Percentiles rank a stretch among this genome's conserved stretches.
These are phyloP conservation scores for Blastomussa wellsi DNA, from an alignment of 92 coral and sea anemone genomes.

Conservation along the genomic window DNA sequence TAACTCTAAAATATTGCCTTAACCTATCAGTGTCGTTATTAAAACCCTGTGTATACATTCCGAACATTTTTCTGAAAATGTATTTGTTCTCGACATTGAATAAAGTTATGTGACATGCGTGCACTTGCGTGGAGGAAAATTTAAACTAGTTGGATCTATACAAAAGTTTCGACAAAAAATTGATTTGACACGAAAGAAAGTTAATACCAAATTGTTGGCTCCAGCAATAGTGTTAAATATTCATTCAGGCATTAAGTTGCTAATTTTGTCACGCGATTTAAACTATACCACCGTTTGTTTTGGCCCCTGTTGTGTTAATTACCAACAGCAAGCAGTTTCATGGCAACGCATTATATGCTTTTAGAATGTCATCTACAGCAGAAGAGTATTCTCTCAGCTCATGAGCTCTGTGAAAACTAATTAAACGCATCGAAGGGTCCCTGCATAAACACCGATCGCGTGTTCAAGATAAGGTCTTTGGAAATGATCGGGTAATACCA, in stretches of 20 bases:
- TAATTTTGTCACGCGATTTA: constrained; percentile 33
- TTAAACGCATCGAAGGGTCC: neutral
- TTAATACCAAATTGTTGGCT: neutral
- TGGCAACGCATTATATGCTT: neutral
- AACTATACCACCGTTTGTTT: neutral
- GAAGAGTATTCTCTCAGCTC: neutral
- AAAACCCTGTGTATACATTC: constrained; percentile 17
- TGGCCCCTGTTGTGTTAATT: neutral
- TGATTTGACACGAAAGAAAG: neutral
- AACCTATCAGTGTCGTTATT: neutral
- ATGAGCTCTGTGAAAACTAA: neutral
- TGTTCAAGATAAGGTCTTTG: neutral
- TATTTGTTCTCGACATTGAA: neutral
- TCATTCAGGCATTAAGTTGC: neutral
- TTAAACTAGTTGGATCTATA: neutral
- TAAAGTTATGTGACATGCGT: neutral
- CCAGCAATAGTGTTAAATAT: constrained; percentile 1
- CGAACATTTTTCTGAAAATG: constrained; percentile 2
- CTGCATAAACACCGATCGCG: constrained; percentile 5
- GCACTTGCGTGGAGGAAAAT: neutral
- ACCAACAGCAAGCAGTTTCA: neutral
- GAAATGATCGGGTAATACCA: neutral
- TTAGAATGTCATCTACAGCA: neutral
- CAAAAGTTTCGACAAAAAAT: neutral
- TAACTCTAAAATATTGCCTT: constrained; percentile 6